These are phyloP conservation scores for Hypsibius dujardini DNA, from an alignment of 1,140 invertebrate genomes.

Conservation along the genomic window DNA sequence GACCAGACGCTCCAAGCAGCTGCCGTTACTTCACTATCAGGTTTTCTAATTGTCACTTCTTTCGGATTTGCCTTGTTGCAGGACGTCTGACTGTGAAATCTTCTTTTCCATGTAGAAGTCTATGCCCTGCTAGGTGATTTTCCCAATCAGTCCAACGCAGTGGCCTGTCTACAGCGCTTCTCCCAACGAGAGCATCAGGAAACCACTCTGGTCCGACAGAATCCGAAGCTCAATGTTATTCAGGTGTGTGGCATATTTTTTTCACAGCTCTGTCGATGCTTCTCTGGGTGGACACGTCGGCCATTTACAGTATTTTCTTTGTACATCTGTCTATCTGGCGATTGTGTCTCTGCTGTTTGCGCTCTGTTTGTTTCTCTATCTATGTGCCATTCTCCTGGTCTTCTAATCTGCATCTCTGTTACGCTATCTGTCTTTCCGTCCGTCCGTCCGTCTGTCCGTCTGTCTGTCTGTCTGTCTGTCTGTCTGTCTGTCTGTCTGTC, in stretches of 20 bases:
- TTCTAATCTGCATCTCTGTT: no score
- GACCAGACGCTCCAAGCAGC: background rate
- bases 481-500: no score
- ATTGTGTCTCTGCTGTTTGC: no score
- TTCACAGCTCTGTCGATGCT: no score
- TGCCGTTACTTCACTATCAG: background rate
- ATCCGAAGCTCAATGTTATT: slow-evolving; percentile 2
- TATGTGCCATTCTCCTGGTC: no score
- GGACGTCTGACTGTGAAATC: background rate
- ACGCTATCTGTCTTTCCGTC: no score
- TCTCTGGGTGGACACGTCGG: no score
- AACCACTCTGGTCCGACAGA: background rate
- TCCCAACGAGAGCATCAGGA: background rate
- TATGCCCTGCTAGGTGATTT: background rate
- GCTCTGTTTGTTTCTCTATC: no score
- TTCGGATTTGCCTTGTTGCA: background rate
- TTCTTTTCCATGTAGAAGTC: slow-evolving; percentile 10
- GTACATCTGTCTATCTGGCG: no score
- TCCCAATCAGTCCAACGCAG: background rate
- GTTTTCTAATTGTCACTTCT: background rate
- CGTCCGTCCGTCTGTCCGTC: no score
- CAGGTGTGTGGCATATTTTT: background rate
- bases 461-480: no score
- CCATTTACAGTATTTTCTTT: no score
- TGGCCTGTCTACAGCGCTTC: background rate